Percentiles rank a stretch among this genome's conserved stretches.
Conservation (phyloP, 2,113 vertebrate genomes). For the Esox niger region DNA sequence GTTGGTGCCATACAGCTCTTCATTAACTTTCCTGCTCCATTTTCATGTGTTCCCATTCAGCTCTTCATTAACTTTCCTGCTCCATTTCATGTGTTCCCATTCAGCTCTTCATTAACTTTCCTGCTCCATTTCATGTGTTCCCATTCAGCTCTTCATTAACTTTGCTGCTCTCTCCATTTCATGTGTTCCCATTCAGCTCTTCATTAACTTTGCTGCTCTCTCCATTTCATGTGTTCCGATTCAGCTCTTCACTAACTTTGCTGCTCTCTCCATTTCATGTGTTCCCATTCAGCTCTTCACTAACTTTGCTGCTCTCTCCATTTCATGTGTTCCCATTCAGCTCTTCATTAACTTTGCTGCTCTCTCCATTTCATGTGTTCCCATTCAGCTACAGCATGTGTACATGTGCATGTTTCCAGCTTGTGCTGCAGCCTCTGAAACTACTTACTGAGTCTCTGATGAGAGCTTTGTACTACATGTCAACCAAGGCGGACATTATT, state of each 20-base stretch:
- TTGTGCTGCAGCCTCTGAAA: constrained; percentile 12
- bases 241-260: constrained; percentile 59
- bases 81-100: constrained; percentile 17
- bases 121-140: constrained; percentile 20
- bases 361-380: constrained; percentile 21
- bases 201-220: constrained; percentile 60
- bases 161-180: constrained; percentile 33
- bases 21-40: constrained; percentile 59
- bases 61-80: no score
- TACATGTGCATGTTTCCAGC: no score
- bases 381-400: constrained; percentile 5
- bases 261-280: no score
- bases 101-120: no score
- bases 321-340: no score
- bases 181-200: constrained; percentile 16
- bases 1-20: constrained; percentile 53
- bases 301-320: constrained; percentile 59
- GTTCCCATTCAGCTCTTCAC: constrained; percentile 55
- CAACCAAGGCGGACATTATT: not conserved
- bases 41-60: constrained; percentile 17
- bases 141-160: constrained; percentile 1
- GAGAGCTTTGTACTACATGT: constrained; percentile 1
- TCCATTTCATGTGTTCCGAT: no score
- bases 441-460: not conserved
- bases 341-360: no score